Base-by-base conservation (phyloP, 1,140 invertebrate species). In the Acromyrmex echinatior region DNA sequence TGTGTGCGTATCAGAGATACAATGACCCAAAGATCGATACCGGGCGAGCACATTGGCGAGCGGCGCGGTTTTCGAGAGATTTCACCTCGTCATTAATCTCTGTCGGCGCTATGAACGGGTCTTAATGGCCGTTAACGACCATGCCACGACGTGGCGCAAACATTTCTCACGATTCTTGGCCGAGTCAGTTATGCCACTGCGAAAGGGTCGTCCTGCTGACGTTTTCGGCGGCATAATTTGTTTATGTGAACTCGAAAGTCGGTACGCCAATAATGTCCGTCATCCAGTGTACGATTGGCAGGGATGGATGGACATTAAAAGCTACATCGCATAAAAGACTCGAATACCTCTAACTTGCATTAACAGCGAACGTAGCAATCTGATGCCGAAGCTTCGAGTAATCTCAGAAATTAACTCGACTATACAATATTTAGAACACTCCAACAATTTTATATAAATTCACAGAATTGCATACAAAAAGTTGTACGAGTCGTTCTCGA, bases 71-170 rank as follows among this genome's bases (percentile, higher is more conserved):
- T 79, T 86, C 82, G 49, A 86, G 82, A 84, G 80, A 84, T 84
- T 84, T 84, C 56, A 82, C 56, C 58, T 21, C 68, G 79, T 87
- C 86, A 84, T 87, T 87, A 87, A 87, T 87, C 86, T 71, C 68
- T 63, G 86, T 87, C 86, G 77, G 79, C 31, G 70, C 39, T 84
- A 18, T 62, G 85, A 81, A 86, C 85, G 85, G 35, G 28, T 62
- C 56, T 74, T 85, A 85, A 87, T 87, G 71, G 86, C 80, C 45
- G 39, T 60, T 87, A 87, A 87, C 62, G 86, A 87, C 49, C 80
- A 25, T 39, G 56, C 68, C 77, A n/a, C 68, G 79, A 68, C 65
- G 45, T 51, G 66, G 66, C 53, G 49, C 79, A 63, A 63, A 82
- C 78, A 87, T 87, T 87, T 87, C 86, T 70, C 86, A 84, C 31